Evolutionary conservation across 2,113 vertebrate genomes (phyloP).

Genomic region (Daubentonia madagascariensis): DNA sequence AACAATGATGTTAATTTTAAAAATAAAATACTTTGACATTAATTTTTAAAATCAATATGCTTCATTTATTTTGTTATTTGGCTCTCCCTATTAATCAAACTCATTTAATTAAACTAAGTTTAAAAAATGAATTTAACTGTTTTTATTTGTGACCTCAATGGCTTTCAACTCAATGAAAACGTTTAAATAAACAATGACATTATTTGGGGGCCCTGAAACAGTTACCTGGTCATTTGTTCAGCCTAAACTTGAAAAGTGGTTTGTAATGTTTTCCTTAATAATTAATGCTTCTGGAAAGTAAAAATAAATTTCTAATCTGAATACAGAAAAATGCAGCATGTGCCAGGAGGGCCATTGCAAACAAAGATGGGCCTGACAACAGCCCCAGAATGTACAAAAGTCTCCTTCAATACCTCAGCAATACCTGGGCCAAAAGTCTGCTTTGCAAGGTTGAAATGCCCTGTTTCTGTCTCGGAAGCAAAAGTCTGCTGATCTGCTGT

Average conservation of each 20-base stretch:
- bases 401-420: not conserved
- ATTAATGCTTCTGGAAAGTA: conserved; percentile 31
- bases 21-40: not conserved
- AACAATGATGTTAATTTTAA: conserved; percentile 37
- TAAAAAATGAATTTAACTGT: not conserved
- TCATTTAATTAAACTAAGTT: not conserved
- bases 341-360: not conserved
- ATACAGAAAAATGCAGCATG: not conserved
- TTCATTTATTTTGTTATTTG: not conserved
- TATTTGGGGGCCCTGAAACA: not conserved
- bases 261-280: conserved; percentile 44
- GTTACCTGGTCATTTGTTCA: conserved; percentile 3
- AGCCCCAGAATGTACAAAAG: not conserved
- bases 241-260: not conserved
- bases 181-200: conserved; percentile 8
- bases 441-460: not conserved
- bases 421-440: not conserved
- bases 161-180: conserved; percentile 47
- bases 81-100: not conserved
- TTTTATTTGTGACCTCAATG: conserved; percentile 19
- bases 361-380: not conserved
- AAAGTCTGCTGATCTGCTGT: not conserved
- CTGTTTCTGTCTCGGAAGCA: not conserved
- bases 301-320: conserved; percentile 57
- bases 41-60: conserved; percentile 1